Base-by-base conservation (phyloP, 1,140 invertebrate species). In the Cherax quadricarinatus region DNA sequence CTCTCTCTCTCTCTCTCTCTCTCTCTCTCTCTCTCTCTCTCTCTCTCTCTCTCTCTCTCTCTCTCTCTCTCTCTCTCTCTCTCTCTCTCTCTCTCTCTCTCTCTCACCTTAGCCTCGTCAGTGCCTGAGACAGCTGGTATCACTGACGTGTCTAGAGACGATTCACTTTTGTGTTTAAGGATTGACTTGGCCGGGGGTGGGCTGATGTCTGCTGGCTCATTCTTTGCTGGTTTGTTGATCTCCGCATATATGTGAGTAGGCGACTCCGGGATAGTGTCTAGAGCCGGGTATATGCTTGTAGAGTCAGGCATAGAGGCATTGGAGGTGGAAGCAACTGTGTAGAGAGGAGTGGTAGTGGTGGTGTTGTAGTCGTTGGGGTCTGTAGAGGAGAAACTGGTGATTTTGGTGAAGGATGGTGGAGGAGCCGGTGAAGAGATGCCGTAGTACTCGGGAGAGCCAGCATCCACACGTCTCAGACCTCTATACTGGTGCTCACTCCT, bases 371-470 rank as follows among this genome's bases (percentile, higher is more conserved):
- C 48, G 30, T 41, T 41, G 0, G 30, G 30, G 0, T 41, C 30
- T 1, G 66, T 9, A 10, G 85, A 16, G 48, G 73, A 24, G 73
- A 53, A 24, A 53, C 18, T 16, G 75, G 73, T 79, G 75, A 78
- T 80, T 75, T 53, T 80, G 53, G 70, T 30, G 83, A 51, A 85
- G n/a, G 89, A 90, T 2, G 88, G 81, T 4, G 89, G 89, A 7
- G 84, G 83, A 5, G 75, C 53, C 4, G 70, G 88, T 9, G 85
- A 81, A 57, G 89, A 85, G n/a, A 88, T 60, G 21, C 90, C 90
- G 41, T 86, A 91, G 57, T 86, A 91, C 57, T 91, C 90, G 21
- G 90, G 84, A 14, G 41, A 1, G 24, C 84, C 79, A 18, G 89
- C 86, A 24, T 80, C 84, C 41, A 85, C 83, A 18, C 89, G 49